A percentile compares a stretch with the other conserved stretches of the same genome.
These are phyloP conservation scores for Axinella damicornis DNA, from an alignment of 37 sponge, comb jelly and placozoan genomes.

Conservation along the genomic window DNA sequence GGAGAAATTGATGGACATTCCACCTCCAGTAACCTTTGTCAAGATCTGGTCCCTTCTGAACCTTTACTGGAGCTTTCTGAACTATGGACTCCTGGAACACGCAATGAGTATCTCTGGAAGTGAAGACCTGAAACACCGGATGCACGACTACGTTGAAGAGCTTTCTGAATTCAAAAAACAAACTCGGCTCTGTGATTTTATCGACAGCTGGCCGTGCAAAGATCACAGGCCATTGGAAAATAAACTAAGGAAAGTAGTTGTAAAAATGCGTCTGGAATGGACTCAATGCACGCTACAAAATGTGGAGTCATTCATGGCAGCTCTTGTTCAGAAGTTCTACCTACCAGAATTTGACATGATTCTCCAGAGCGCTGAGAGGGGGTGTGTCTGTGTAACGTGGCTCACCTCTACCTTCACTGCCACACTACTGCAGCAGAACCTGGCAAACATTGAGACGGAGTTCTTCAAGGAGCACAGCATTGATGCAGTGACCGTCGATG, in stretches of 20 bases:
- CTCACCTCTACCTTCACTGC: neutral
- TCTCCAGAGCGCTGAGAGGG: neutral
- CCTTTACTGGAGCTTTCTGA: too few relatives aligned
- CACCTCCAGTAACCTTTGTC: too few relatives aligned
- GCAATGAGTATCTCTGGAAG: neutral
- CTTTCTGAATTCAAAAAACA: neutral
- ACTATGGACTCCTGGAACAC: too few relatives aligned
- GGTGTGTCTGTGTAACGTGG: neutral
- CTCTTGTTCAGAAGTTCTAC: neutral
- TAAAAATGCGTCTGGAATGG: neutral
- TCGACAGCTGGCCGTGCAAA: neutral
- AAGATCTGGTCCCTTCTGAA: too few relatives aligned
- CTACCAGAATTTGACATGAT: neutral
- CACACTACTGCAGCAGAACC: neutral
- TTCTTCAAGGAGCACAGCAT: too few relatives aligned
- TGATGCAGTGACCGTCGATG: too few relatives aligned
- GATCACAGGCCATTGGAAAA: neutral
- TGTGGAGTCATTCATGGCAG: neutral
- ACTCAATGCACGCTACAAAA: neutral
- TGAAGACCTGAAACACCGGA: neutral
- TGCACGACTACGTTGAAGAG: neutral
- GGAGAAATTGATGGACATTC: too few relatives aligned
- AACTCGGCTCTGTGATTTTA: constrained; percentile 2
- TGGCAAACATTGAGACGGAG: neutral
- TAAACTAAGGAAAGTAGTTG: neutral